These are phyloP conservation scores for Phasianus colchicus DNA, from an alignment of 2,113 vertebrate genomes.

Conservation along the genomic window DNA sequence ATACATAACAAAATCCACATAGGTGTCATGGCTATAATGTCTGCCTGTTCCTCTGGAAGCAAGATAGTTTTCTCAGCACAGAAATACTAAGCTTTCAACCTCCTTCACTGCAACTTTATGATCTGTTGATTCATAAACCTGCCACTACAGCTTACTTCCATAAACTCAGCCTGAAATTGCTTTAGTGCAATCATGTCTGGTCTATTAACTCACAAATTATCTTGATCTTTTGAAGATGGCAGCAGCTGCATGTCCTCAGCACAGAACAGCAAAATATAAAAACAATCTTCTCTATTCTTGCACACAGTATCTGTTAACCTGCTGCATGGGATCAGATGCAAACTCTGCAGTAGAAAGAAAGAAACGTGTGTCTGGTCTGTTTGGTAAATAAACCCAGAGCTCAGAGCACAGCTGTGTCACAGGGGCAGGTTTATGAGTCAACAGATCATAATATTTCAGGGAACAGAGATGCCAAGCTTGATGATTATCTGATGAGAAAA, in stretches of 20 bases:
- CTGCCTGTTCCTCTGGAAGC: background rate
- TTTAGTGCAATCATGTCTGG: slow-evolving; percentile 41
- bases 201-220: slow-evolving; percentile 66
- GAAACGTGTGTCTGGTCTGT: background rate
- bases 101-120: slow-evolving; percentile 49
- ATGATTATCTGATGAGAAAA: slow-evolving; percentile 17
- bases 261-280: background rate
- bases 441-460: background rate
- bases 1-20: background rate
- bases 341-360: background rate
- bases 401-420: background rate
- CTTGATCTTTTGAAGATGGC: slow-evolving; percentile 44
- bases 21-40: background rate
- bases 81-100: background rate
- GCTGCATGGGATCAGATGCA: background rate
- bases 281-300: background rate
- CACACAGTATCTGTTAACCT: background rate
- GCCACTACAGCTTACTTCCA: slow-evolving; percentile 31
- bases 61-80: slow-evolving; percentile 38
- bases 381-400: background rate
- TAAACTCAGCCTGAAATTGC: slow-evolving; percentile 59
- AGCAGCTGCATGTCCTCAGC: background rate
- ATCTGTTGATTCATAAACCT: slow-evolving; percentile 64
- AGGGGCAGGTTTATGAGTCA: background rate
- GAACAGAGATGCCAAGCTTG: background rate